Base-by-base conservation (phyloP, 2,113 vertebrate genomes). In the Eclectus roratus region DNA sequence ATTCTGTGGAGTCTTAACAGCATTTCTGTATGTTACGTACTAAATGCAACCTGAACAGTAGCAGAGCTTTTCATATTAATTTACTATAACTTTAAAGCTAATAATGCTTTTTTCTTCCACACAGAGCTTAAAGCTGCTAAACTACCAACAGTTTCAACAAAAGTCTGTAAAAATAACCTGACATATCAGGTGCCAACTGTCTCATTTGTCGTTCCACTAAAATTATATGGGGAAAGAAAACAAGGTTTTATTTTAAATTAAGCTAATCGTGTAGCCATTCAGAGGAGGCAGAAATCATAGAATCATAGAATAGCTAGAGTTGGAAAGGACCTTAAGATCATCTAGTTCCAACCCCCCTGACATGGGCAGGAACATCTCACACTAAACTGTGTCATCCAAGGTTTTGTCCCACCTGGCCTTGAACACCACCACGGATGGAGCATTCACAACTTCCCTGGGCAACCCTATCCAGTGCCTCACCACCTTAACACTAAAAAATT, bases 221-320 rank as follows among this genome's bases (percentile, higher is more conserved):
- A 82, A 69, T 85, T 78, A 53, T 20, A 58, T 1, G 8, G 35
- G 28, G 49, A 74, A 79, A 58, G 27, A 69, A 71, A 68, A 5
- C 12, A 83, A 86, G 52, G 58, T 82, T 97, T 91, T 69, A 91
- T 86, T 95, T 79, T 41, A 82, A 61, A 85, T 85, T 91, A 80
- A 80, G 91, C 70, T 96, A 95, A 94, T 85, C 2, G 1, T 29
- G 72, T 65, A 94, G 35, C 27, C 80, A 80, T 27, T 11, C 39
- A 81, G 65, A 93, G 31, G 25, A 63, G 7, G 25, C 49, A 8
- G 53, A 71, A 88, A 68, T 58, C 37, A 37, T 37, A 37, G 37
- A 37, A 37, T 8, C 37, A 37, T 37, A 37, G 37, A 37, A 37
- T 37, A 37, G 37, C 8, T 37, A 37, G 37, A 37, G 37, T 37